Evolutionary conservation across 1,140 invertebrate species (phyloP), one percentile per base, ranked within the genome.

Genomic region (Bombus breviceps): DNA sequence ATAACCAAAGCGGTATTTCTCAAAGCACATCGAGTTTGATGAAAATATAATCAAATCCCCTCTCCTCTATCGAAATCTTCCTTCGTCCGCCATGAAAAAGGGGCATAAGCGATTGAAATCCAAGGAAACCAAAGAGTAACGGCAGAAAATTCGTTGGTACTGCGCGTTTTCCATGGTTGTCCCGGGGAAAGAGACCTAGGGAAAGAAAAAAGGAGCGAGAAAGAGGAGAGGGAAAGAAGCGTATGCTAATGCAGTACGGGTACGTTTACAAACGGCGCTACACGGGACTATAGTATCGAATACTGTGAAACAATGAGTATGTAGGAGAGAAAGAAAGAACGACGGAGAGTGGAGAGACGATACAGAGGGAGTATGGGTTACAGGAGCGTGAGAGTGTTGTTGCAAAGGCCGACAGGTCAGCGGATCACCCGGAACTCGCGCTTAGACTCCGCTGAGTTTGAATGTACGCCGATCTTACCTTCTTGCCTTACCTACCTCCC

Each of bases 331-430:
- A 77, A 88, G 66, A 89, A 79, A 81, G 76, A 92, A 77, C 82
- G 89, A 89, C 89, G 78, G 88, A 92, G 90, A 91, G 83, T 80
- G 85, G 88, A 88, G 89, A 92, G 91, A 90, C 92, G 92, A 92
- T 90, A 92, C 91, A 93, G 93, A 92, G 94, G 94, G 94, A 95
- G 95, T 95, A 94, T 95, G 94, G 95, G 95, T 95, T 95, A 95
- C 95, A 95, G 94, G 94, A 95, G 95, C 95, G 95, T 95, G 95
- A 95, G 95, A 95, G 94, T 95, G 94, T 95, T 95, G 94, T 95
- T 94, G 95, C 94, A 95, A 94, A 95, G 94, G 94, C 94, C 94
- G 94, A 95, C 94, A 95, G 95, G 95, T 95, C 95, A 95, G 95
- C 95, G 94, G 94, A 95, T 95, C 94, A 95, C 94, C 95, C 95